These are phyloP conservation scores for Nebria ingens DNA, from an alignment of 1,140 invertebrate genomes.

Conservation along the genomic window DNA sequence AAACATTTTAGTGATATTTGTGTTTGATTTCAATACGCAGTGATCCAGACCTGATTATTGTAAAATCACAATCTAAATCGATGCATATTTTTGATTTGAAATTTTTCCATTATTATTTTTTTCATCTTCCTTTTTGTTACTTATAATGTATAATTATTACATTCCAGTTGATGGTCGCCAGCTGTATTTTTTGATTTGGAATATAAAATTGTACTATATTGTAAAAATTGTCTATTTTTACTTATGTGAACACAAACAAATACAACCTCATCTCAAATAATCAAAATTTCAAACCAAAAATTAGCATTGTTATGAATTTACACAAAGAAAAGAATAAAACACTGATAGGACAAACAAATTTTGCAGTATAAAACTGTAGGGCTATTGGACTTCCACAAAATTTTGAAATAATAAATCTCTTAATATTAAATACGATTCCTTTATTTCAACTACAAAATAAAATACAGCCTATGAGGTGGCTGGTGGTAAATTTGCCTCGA, in stretches of 20 bases:
- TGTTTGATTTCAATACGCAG: conserved; percentile 25
- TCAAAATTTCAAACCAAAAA: conserved; percentile 12
- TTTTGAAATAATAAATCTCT: conserved; percentile 38
- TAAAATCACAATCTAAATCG: neutral
- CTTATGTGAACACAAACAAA: neutral
- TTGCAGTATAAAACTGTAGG: conserved; percentile 28
- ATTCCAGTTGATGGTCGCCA: conserved; percentile 1
- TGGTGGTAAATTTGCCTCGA: neutral
- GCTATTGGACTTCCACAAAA: conserved; percentile 37
- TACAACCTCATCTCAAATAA: neutral
- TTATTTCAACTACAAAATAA: too few species aligned
- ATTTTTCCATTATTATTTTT: neutral
- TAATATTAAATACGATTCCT: conserved; percentile 22
- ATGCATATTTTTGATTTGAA: conserved; percentile 9
- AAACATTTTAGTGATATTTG: conserved; percentile 29
- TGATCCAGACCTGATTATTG: neutral
- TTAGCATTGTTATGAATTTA: neutral
- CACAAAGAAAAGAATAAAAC: conserved; percentile 8
- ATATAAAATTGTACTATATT: conserved; percentile 10
- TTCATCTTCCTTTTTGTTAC: too few species aligned
- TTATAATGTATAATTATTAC: neutral
- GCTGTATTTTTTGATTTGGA: neutral
- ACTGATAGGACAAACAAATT: neutral
- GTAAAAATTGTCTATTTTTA: conserved; percentile 10
- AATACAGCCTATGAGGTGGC: too few species aligned